These are phyloP conservation scores for Montipora sp. DNA, from an alignment of 64 coral and sea anemone species.

Conservation along the genomic window DNA sequence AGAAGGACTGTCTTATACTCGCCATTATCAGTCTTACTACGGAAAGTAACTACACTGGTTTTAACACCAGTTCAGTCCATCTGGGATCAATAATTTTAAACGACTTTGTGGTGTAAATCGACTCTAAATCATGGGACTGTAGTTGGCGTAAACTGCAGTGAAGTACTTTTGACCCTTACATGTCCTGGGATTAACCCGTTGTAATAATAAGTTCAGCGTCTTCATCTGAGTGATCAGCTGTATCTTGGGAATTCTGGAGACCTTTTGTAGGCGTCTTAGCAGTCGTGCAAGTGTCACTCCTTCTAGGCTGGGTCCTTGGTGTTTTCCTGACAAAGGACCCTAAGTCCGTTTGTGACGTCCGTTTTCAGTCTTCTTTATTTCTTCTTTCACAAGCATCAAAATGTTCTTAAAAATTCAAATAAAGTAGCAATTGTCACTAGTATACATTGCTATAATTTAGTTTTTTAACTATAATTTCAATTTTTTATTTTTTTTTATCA, in stretches of 20 bases:
- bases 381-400: constrained; percentile 53
- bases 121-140: constrained; percentile 4
- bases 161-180: constrained; percentile 16
- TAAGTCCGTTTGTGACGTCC: constrained; percentile 49
- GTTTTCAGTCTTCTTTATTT: constrained; percentile 42
- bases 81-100: constrained; percentile 19
- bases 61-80: constrained; percentile 9
- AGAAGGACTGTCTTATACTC: constrained; percentile 18
- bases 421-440: constrained; percentile 42
- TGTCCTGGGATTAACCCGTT: constrained; percentile 24
- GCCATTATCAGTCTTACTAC: neutral
- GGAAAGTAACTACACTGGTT: constrained; percentile 8
- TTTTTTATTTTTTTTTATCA: neutral
- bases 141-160: constrained; percentile 6
- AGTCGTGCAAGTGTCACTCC: constrained; percentile 1
- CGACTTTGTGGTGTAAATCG: neutral
- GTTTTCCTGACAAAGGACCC: constrained; percentile 58
- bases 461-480: neutral
- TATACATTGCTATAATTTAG: constrained; percentile 32
- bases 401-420: constrained; percentile 57
- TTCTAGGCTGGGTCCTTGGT: constrained; percentile 29
- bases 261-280: constrained; percentile 20
- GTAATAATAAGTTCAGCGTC: constrained; percentile 45
- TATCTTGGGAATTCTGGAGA: constrained; percentile 19
- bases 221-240: constrained; percentile 39